Evolutionary conservation across 2,888 invertebrate genomes (phyloP).

Genomic region (Tenthredo mesomela): DNA sequence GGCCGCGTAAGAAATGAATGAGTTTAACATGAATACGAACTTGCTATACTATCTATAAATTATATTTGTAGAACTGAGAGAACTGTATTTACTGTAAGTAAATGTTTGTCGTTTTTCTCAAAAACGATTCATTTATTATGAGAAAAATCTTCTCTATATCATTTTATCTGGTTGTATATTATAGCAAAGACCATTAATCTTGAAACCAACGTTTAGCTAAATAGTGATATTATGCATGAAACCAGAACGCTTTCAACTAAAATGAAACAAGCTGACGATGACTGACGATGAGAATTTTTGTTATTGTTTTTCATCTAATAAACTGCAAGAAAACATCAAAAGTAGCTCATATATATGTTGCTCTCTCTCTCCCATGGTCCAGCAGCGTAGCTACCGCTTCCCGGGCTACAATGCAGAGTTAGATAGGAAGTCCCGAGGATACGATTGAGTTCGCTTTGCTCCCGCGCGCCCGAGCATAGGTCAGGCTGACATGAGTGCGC

Average conservation of each 20-base stretch:
- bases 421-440: slow-evolving; percentile 3
- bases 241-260: background rate
- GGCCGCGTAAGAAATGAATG: too few relatives aligned
- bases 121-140: background rate
- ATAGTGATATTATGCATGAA: background rate
- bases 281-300: background rate
- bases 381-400: slow-evolving; percentile 32
- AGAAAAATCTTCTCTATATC: too few relatives aligned
- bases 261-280: background rate
- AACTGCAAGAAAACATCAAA: background rate
- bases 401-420: background rate
- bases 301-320: background rate
- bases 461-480: slow-evolving; percentile 18
- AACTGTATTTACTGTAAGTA: background rate
- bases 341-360: background rate
- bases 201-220: background rate
- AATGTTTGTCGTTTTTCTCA: background rate
- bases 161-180: background rate
- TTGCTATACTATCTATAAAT: too few relatives aligned
- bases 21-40: too few relatives aligned
- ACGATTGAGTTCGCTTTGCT: slow-evolving; percentile 17
- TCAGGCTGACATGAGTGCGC: slow-evolving; percentile 34
- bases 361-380: background rate
- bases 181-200: background rate
- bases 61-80: background rate